phyloP scores from a whole-genome alignment of 2,888 invertebrate genomes.

The Heliconius aoede region DNA sequence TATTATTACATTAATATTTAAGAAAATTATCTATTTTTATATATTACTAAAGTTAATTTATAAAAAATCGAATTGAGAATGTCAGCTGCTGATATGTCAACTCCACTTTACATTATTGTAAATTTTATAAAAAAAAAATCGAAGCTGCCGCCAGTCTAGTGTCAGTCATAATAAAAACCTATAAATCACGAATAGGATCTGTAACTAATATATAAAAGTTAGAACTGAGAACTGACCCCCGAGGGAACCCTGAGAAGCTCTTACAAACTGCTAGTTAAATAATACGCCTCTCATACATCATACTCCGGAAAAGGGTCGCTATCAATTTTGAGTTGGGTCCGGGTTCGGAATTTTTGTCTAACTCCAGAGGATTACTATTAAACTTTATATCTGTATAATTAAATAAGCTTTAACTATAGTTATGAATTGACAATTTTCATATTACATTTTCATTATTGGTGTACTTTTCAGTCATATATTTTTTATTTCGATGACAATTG shows the following conservation, averaged over 20 bases:
- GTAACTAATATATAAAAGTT: slow-evolving; percentile 29
- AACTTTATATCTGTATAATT: slow-evolving; percentile 43
- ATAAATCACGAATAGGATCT: neutral
- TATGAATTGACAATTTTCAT: slow-evolving; percentile 11
- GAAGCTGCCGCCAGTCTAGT: neutral
- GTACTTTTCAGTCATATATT: neutral
- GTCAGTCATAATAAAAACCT: neutral
- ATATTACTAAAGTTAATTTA: no score
- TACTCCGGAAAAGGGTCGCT: slow-evolving; percentile 38
- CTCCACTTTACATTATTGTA: no score
- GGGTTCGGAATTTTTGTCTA: slow-evolving; percentile 37
- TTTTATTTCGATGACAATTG: no score
- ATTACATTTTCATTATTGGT: neutral
- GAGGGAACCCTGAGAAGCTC: slow-evolving; percentile 14
- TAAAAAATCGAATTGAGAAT: no score
- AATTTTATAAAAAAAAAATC: no score
- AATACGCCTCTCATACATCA: slow-evolving; percentile 32
- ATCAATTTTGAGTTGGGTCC: slow-evolving; percentile 40
- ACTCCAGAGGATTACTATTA: slow-evolving; percentile 35
- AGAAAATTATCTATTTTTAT: no score
- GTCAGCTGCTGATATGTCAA: no score
- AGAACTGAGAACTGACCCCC: slow-evolving; percentile 16
- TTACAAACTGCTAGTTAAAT: slow-evolving; percentile 18
- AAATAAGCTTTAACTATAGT: slow-evolving; percentile 24
- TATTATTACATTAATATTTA: no score